Base-by-base conservation (phyloP, 2,797 vertebrate genomes). In the Tadarida brasiliensis region DNA sequence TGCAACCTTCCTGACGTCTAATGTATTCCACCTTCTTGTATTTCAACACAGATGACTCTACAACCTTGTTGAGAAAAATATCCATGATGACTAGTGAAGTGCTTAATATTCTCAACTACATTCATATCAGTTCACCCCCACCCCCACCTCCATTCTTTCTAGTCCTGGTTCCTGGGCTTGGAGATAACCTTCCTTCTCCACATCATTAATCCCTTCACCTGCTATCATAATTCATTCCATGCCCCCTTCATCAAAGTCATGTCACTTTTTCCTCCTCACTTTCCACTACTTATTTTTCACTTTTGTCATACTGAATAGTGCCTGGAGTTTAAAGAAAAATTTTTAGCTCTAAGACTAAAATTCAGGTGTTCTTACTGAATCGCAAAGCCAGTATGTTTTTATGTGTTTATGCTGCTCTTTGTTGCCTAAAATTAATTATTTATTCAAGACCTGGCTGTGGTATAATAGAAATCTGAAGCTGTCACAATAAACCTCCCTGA, bases 351-450 rank as follows among this genome's bases (percentile, higher is more conserved):
- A 24, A 94, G 39, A 97, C 11, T 90, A 83, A 91, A 88, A 94
- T 83, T 85, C 20, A 26, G 24, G 28, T 82, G 28, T 78, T 65
- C 49, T 76, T 84, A 59, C 39, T 87, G 61, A 44, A 83, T 73
- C 68, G 83, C 5, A 77, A 59, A n/a, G 19, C 49, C 7, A 49
- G 6, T 26, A 63, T 74, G 49, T 87, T 96, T 94, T 93, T 74
- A 91, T 94, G 86, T 81, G 30, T 89, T 91, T 90, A 22, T 78
- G 44, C 71, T 93, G 86, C 17, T 80, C 65, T 97, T 97, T 87
- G 73, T 84, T 63, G 57, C 77, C 44, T 94, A 74, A 85, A 95
- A 90, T 94, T 96, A 88, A 86, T 96, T 94, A 95, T 95, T 97
- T 96, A 95, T 92, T 95, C 95, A 63, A 63, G 67, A 87, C 93